A percentile compares a stretch with the other conserved stretches of the same genome.
phyloP scores from a whole-genome alignment of 2,888 invertebrate genomes.

The Cylindroiulus punctatus region DNA sequence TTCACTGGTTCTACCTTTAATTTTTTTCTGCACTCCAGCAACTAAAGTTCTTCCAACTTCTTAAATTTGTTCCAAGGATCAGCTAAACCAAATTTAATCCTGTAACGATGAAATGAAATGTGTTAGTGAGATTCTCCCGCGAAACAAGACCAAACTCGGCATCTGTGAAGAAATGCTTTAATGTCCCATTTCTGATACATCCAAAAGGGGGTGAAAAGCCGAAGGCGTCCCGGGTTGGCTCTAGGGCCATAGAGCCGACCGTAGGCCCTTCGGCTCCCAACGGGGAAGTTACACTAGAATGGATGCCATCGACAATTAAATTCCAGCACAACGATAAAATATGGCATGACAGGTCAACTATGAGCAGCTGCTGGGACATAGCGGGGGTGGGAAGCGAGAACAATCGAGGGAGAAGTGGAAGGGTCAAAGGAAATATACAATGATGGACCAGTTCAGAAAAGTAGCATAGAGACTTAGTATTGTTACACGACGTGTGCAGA shows the following conservation, averaged over 20 bases:
- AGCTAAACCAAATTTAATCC: background rate
- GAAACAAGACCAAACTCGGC: background rate
- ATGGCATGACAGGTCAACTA: constrained; percentile 10
- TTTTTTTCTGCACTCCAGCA: no score
- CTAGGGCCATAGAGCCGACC: background rate
- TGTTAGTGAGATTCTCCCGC: background rate
- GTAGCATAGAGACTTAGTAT: constrained; percentile 10
- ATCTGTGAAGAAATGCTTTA: background rate
- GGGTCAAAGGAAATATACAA: constrained; percentile 4
- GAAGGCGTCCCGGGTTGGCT: background rate
- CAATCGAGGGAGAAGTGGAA: background rate
- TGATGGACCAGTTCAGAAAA: constrained; percentile 1
- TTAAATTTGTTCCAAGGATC: no score
- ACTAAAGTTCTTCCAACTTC: no score
- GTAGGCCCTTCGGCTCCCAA: background rate
- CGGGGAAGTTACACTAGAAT: constrained; percentile 10
- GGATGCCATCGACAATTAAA: constrained; percentile 8
- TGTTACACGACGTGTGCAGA: constrained; percentile 18
- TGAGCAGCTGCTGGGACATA: constrained; percentile 3
- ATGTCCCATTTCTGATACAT: constrained; percentile 18
- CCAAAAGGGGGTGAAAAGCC: constrained; percentile 9
- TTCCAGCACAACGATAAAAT: constrained; percentile 18
- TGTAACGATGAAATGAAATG: background rate
- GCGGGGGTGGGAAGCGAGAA: constrained; percentile 2
- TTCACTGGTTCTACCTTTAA: no score